Conservation (phyloP, 2,888 invertebrate species). For the Mystacides longicornis region DNA sequence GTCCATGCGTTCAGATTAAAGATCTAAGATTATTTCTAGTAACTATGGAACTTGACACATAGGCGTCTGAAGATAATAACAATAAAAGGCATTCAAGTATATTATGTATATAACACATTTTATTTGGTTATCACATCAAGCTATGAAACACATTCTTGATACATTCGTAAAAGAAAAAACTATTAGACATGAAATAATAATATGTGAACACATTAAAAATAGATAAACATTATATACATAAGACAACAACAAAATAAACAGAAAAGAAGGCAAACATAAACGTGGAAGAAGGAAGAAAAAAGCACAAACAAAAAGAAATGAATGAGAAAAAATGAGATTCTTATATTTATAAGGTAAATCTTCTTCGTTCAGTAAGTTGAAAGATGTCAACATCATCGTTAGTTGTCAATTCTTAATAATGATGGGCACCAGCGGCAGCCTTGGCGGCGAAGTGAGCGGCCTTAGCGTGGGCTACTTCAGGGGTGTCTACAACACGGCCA, state of each 20-base stretch:
- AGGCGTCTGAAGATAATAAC: no score
- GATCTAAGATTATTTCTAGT: no score
- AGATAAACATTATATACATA: no score
- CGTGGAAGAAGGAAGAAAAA: not conserved
- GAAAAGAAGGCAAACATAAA: not conserved
- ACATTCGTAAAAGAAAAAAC: not conserved
- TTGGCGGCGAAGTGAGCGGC: slow-evolving; percentile 51
- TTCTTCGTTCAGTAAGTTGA: not conserved
- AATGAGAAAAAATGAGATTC: no score
- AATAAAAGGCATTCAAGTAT: not conserved
- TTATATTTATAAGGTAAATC: no score
- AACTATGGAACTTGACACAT: no score
- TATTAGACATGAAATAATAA: not conserved
- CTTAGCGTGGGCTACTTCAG: slow-evolving; percentile 53
- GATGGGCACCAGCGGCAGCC: slow-evolving; percentile 5
- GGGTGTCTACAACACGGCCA: slow-evolving; percentile 37
- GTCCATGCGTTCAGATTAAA: no score
- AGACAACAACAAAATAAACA: not conserved
- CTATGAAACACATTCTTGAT: not conserved
- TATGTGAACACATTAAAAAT: no score
- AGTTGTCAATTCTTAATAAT: not conserved
- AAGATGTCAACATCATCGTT: not conserved
- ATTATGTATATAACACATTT: not conserved
- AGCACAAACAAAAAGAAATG: no score
- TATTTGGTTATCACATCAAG: not conserved